Evolutionary conservation across 2,888 invertebrate genomes (phyloP), one percentile per base, ranked within the genome.

Genomic region (Nomada flava): DNA sequence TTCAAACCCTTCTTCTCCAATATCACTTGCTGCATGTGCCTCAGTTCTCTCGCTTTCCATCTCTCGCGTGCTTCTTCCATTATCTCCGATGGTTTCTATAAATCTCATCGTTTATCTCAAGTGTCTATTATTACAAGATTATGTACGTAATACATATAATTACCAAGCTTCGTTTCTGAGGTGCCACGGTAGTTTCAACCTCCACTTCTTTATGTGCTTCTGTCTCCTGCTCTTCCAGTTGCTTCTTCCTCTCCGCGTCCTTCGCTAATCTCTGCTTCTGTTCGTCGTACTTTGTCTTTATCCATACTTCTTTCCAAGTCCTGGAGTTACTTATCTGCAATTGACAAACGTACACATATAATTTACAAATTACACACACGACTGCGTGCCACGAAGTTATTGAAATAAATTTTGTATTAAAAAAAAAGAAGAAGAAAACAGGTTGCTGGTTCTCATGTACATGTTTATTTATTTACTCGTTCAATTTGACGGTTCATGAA

Each of bases 11-110:
- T 96, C 83, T 96, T 96, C 9, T 95, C 95, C 50, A 96, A 93
- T 90, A 97, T 95, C 82, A 96, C 94, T 92, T 95, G 92, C 93
- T 96, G 95, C 91, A 97, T 96, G 1, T 96, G 95, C 84, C 95
- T 95, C 67, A 96, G 94, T 89, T 96, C 96, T 85, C 96, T 95
- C 82, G 94, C 94, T 86, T 95, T 95, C 95, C 96, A 96, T 87
- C 95, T 95, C 86, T 95, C 95, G 90, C 95, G 92, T 7, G 94
- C 92, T 89, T 88, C 93, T 94, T 69, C 95, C 93, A 29, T 94
- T 83, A 91, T 87, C 84, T 92, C 77, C 84, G 79, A 71, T 86
- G 79, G 73, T 59, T 59, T 82, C 74, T 82, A 67, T 18, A 4
- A 62, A 79, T 83, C n/a, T 57, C 1, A 10, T 29, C 11, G 11